These are phyloP conservation scores for Notechis scutatus DNA, from an alignment of 2,113 vertebrate genomes.

Conservation along the genomic window DNA sequence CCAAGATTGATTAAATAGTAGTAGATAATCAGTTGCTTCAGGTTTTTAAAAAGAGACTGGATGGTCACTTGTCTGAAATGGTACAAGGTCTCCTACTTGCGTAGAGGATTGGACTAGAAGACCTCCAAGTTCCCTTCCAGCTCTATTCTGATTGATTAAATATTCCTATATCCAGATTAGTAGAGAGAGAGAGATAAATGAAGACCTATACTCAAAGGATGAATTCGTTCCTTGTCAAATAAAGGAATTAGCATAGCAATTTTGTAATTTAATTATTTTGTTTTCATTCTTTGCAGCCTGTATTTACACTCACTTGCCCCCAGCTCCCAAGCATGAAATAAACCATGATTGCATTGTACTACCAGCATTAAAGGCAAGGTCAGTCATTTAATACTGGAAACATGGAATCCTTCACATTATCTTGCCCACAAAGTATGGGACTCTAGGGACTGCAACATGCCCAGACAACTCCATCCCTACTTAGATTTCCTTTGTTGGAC, in stretches of 20 bases:
- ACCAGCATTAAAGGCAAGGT: background rate
- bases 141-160: background rate
- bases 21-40: background rate
- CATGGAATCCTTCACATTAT: background rate
- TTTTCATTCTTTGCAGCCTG: background rate
- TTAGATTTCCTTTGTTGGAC: background rate
- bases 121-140: background rate
- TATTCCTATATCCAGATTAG: background rate
- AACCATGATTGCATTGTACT: background rate
- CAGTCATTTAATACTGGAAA: background rate
- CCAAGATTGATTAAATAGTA: background rate
- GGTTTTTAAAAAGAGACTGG: background rate
- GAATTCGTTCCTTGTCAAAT: background rate
- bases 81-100: background rate
- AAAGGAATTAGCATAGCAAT: background rate
- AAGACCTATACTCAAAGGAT: background rate
- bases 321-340: background rate
- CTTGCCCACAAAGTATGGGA: background rate
- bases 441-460: background rate
- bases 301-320: background rate
- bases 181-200: background rate
- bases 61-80: background rate
- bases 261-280: background rate
- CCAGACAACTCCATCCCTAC: background rate
- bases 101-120: background rate